phyloP scores from a whole-genome alignment of 2,888 invertebrate species.

The Pristionchus arcanus region DNA sequence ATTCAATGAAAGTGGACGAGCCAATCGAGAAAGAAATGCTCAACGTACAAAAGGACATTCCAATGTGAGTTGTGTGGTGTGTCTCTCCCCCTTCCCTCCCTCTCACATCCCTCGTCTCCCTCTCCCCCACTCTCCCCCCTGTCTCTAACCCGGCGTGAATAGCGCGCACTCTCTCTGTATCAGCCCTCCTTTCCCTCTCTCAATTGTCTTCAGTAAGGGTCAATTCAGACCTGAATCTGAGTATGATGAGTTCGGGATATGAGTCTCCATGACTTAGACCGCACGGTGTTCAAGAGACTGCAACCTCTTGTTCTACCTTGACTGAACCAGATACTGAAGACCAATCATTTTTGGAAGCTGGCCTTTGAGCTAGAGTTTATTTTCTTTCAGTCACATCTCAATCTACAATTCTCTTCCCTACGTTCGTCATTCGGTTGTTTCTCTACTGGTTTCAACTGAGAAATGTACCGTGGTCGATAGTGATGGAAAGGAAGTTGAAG shows the following conservation, averaged over 20 bases:
- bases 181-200: background rate
- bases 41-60: background rate
- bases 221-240: conserved; percentile 70
- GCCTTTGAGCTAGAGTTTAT: background rate
- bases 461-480: background rate
- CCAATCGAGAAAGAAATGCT: conserved; percentile 19
- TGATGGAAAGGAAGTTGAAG: conserved; percentile 58
- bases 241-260: conserved; percentile 69
- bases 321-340: conserved; percentile 56
- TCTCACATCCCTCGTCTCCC: background rate
- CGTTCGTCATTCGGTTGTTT: conserved; percentile 46
- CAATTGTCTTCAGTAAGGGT: conserved; percentile 68
- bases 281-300: conserved; percentile 63
- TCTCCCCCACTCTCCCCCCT: background rate
- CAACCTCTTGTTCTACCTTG: conserved; percentile 47
- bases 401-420: conserved; percentile 53
- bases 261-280: conserved; percentile 67
- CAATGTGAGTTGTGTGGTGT: conserved; percentile 35
- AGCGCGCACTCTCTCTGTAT: background rate
- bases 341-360: conserved; percentile 10
- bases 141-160: conserved; percentile 44
- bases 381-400: conserved; percentile 40
- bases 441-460: conserved; percentile 23
- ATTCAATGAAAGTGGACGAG: conserved; percentile 15
- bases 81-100: conserved; percentile 15